phyloP scores from a whole-genome alignment of 2,888 invertebrate genomes.

The Cataglyphis livida region DNA sequence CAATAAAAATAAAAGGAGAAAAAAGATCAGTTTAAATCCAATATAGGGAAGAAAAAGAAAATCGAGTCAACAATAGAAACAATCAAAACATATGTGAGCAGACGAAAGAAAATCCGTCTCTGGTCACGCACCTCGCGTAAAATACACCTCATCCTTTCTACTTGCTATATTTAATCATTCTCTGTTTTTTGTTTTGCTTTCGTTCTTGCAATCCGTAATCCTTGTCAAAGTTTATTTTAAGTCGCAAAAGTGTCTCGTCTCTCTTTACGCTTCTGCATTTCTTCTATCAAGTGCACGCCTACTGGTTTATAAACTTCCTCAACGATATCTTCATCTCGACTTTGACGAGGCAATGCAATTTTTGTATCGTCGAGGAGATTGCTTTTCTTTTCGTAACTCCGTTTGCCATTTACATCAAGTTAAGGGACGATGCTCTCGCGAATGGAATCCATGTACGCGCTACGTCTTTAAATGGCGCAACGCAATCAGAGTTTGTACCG shows the following conservation, averaged over 20 bases:
- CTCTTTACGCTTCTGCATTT: neutral
- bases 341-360: constrained; percentile 27
- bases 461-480: constrained; percentile 18
- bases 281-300: neutral
- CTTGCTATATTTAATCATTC: neutral
- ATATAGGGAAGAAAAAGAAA: neutral
- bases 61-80: neutral
- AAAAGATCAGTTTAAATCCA: constrained; percentile 2
- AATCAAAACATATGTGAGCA: constrained; percentile 15
- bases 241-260: neutral
- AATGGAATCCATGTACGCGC: constrained; percentile 7
- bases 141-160: neutral
- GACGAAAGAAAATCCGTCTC: neutral
- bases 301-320: constrained; percentile 21
- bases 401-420: constrained; percentile 11
- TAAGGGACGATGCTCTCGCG: constrained; percentile 9
- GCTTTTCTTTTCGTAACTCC: constrained; percentile 18
- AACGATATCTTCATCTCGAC: neutral
- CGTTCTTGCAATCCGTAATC: neutral
- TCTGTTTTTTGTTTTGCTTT: neutral
- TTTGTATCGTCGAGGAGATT: neutral
- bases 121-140: neutral
- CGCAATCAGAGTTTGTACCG: constrained; percentile 17
- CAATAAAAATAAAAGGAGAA: neutral
- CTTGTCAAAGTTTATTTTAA: constrained; percentile 7